Evolutionary conservation across 2,888 invertebrate genomes (phyloP).

Genomic region (Cordylochernes scorpioides): DNA sequence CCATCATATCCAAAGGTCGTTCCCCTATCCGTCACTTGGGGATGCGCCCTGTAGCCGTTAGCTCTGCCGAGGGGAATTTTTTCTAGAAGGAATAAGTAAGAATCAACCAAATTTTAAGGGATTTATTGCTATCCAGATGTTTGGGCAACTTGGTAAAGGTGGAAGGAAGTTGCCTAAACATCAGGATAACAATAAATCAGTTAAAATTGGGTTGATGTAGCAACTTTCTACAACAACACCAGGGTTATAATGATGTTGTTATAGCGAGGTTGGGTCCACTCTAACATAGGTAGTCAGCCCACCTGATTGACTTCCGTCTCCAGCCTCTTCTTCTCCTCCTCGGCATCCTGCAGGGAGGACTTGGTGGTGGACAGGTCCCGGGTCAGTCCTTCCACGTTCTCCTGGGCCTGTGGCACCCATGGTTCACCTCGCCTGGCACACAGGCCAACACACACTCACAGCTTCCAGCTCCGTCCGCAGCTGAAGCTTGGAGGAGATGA

Average conservation of each 20-base stretch:
- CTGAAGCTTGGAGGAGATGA: conserved; percentile 30
- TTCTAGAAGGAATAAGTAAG: too few relatives aligned
- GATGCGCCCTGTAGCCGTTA: too few relatives aligned
- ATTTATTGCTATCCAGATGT: too few relatives aligned
- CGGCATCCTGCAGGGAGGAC: conserved; percentile 32
- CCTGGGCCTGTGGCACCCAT: conserved; percentile 21
- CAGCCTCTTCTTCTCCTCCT: conserved; percentile 40
- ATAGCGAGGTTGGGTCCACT: neutral
- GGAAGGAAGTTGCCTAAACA: too few relatives aligned
- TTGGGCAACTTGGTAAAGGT: too few relatives aligned
- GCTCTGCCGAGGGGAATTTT: too few relatives aligned
- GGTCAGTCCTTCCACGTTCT: conserved; percentile 23
- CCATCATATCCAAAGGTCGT: too few relatives aligned
- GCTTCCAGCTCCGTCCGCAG: conserved; percentile 18
- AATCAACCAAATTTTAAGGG: too few relatives aligned
- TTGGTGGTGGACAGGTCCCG: conserved; percentile 23
- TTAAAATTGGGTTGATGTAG: too few relatives aligned
- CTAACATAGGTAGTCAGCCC: conserved; percentile 1
- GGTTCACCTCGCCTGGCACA: neutral
- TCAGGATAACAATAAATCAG: too few relatives aligned
- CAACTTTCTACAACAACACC: too few relatives aligned
- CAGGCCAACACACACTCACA: conserved; percentile 16
- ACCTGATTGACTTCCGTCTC: conserved; percentile 31
- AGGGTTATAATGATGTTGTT: neutral
- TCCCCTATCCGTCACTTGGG: too few relatives aligned